Evolutionary conservation across 1,140 invertebrate genomes (phyloP).

Genomic region (Globodera rostochiensis): DNA sequence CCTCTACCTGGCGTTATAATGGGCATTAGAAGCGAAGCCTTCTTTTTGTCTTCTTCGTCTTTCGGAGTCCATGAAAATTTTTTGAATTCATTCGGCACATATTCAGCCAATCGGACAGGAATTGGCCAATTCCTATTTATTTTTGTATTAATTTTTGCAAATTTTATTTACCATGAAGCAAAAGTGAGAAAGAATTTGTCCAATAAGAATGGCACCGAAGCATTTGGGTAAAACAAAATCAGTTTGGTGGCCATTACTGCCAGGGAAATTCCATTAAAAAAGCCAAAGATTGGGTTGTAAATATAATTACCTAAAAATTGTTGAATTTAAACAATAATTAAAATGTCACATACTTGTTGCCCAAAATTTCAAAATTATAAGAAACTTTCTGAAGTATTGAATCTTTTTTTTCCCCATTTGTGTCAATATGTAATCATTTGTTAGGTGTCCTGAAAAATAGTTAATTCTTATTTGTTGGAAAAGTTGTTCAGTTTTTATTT

Average conservation of each 20-base stretch:
- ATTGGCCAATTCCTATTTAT: background rate
- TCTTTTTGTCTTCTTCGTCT: background rate
- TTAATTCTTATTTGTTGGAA: background rate
- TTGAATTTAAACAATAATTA: background rate
- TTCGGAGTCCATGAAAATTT: background rate
- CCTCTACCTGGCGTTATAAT: background rate
- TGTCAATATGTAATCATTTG: background rate
- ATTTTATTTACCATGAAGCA: background rate
- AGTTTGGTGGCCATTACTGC: constrained; percentile 4
- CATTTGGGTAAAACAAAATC: background rate
- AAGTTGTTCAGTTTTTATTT: background rate
- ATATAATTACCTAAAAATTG: constrained; percentile 10
- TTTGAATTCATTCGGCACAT: background rate
- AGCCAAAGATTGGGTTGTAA: background rate
- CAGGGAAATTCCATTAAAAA: constrained; percentile 17
- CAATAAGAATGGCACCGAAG: constrained; percentile 17
- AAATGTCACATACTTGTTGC: background rate
- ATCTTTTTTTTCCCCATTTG: background rate
- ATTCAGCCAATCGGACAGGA: background rate
- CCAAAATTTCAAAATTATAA: background rate
- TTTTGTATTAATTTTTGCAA: background rate
- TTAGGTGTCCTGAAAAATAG: background rate
- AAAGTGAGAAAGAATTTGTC: constrained; percentile 13
- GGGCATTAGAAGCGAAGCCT: background rate
- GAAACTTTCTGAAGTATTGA: background rate